Evolutionary conservation across 92 coral and sea anemone species (phyloP), one percentile per base, ranked within the genome.

Genomic region (Parazoanthus atlanticus): DNA sequence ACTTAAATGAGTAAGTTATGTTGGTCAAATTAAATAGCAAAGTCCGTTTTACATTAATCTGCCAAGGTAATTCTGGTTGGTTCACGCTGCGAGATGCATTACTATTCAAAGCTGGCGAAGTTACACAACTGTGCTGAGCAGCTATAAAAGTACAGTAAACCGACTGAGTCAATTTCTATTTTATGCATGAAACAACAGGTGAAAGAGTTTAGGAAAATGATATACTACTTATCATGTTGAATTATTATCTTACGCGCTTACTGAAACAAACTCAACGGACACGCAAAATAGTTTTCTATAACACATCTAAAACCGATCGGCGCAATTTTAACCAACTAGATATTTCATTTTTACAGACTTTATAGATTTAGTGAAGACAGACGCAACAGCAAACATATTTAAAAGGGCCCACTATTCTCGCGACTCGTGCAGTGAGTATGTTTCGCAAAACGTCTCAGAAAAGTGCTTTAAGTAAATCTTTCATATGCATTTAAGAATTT

Each of bases 1-100:
- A 29, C 77, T 70, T 84, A 84, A 69, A 84, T 41, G 61, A 84
- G 40, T 71, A 46, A 72, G 66, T 49, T 84, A 69, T 83, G 87
- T 46, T 84, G 65, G 34, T 29, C 38, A 74, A 43, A 84, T 70
- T 43, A 83, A 83, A 83, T 67, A 83, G 77, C 16, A 67, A 43
- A 70, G 56, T 15, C 87, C 65, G 66, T 70, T 84, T 84, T 69
- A 70, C 61, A 43, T 84, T 84, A 17, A 84, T 70, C 52, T 30
- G 40, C 78, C 66, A 70, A 28, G 77, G 87, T 30, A 84, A 84
- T 84, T 84, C 34, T 84, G 25, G 29, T 69, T 34, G 66, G 78
- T 29, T 71, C 87, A 71, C 17, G 87, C 87, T 84, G 87, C 54
- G 87, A 28, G 32, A 4, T 29, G 41, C 78, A 84, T 26, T 84